Evolutionary conservation across 2,888 invertebrate species (phyloP), one percentile per base, ranked within the genome.

Genomic region (Steinernema scapterisci): DNA sequence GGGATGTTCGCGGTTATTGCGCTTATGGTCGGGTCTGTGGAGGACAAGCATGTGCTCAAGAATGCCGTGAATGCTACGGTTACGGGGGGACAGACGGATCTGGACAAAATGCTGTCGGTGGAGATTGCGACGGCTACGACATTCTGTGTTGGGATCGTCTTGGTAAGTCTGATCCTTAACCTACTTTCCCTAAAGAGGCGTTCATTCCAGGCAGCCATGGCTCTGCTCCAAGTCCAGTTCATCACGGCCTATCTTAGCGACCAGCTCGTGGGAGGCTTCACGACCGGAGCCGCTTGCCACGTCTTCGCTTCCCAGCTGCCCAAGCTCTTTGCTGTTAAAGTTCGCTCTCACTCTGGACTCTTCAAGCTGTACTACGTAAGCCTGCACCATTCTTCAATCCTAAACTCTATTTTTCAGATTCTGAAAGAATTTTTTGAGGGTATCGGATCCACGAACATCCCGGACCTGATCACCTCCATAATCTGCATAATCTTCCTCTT

Each of bases 201-300:
- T 7, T 71, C 9, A n/a, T 44, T 80, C 23, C 72, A 94, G 93
- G 82, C 93, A 9, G 75, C 91, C 6, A 93, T 95, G 93, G 93
- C 92, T 89, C 83, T 92, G 71, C 89, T 93, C 72, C 91, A 92
- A 25, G 89, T 88, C 9, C 86, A 87, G 19, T 82, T 85, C 63
- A 75, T 88, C 3, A 79, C 87, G 0, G 78, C 82, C 11, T 88
- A 84, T 73, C 80, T 87, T 77, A 83, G 84, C 7, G 82, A 81
- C 71, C 80, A 85, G n/a, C 83, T 90, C 43, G 87, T 89, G 48
- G 87, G 89, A 73, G 89, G 89, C 1, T 89, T 90, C 80, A 89
- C 89, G 7, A 88, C 89, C 0, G 89, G 89, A 2, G 88, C 89
- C 13, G 89, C 89, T n/a, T 85, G 88, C 43, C 89, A 89, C 80